phyloP scores from a whole-genome alignment of 1,140 invertebrate genomes.

The Lysiphlebus fabarum region DNA sequence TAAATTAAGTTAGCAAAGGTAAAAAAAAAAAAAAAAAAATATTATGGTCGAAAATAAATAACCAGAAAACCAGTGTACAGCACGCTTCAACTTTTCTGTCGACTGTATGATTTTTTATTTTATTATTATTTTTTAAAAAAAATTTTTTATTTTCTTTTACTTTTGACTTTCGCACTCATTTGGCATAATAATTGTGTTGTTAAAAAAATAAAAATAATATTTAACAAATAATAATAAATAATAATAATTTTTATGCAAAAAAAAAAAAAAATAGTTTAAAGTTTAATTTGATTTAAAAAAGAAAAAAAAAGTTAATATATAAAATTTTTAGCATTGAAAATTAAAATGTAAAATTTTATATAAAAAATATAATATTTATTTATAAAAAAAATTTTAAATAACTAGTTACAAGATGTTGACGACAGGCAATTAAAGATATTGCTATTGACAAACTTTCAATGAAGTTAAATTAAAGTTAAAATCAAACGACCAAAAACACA shows the following conservation, averaged over 20 bases:
- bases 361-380: too few species aligned
- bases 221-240: too few species aligned
- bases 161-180: too few species aligned
- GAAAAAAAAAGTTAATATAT: too few species aligned
- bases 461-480: conserved; percentile 30
- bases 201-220: too few species aligned
- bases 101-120: conserved; percentile 33
- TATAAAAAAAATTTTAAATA: too few species aligned
- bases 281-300: too few species aligned
- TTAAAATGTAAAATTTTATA: too few species aligned
- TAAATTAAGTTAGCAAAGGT: conserved; percentile 45
- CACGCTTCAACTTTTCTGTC: conserved; percentile 32
- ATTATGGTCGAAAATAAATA: conserved; percentile 45
- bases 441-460: conserved; percentile 29
- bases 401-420: background rate
- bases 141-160: conserved; percentile 11
- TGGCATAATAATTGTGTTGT: too few species aligned
- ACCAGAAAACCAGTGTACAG: conserved; percentile 24
- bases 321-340: too few species aligned
- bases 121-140: conserved; percentile 20
- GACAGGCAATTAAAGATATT: conserved; percentile 28
- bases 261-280: too few species aligned
- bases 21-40: conserved; percentile 36
- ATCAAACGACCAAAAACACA: conserved; percentile 22
- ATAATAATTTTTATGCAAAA: too few species aligned